Base-by-base conservation (phyloP, 2,888 invertebrate species). In the Xylota segnis region DNA sequence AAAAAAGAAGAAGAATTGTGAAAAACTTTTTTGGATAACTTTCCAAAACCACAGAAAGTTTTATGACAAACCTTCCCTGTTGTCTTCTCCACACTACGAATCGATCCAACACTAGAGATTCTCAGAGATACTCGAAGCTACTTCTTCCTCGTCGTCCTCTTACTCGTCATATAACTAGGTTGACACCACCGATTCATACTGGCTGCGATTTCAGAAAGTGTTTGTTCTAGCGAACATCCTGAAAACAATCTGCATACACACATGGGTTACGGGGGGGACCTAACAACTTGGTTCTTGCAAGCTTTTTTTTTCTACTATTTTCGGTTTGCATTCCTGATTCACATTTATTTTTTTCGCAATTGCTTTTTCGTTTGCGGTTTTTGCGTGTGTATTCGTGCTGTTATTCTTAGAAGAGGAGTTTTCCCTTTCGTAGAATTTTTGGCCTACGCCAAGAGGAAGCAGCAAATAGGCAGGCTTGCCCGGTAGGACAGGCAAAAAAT, bases 41-140 rank as follows among this genome's bases (percentile, higher is more conserved):
- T 83, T 83, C 59, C 59, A 59, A 71, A 78, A 83, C 83, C 83
- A 72, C 83, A 78, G 66, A 83, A 83, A 83, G 83, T 83, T 83
- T 83, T 83, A 83, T 83, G 83, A 83, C 83, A 77, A 83, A 83
- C 78, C 78, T 83, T 83, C 78, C 83, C 66, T 66, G 83, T 83
- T 83, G 63, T 77, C 83, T 71, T 70, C 65, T 77, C 72, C 59
- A 83, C 72, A 78, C 78, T 78, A 40, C 66, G 71, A 78, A 78
- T 78, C 71, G 83, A 83, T 83, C 54, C 72, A 72, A 43, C 43
- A 72, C 52, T 29, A 78, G 78, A 59, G 82, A 83, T 59, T 66
- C 59, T 66, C 65, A 78, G 45, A 59, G 54, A 65, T 83, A 66
- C 45, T 43, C 58, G 37, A 43, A 68, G 56, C 32, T 37, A 45